Evolutionary conservation across 2,113 vertebrate species (phyloP), one percentile per base, ranked within the genome.

Genomic region (Lamprologus ornatipinnis): DNA sequence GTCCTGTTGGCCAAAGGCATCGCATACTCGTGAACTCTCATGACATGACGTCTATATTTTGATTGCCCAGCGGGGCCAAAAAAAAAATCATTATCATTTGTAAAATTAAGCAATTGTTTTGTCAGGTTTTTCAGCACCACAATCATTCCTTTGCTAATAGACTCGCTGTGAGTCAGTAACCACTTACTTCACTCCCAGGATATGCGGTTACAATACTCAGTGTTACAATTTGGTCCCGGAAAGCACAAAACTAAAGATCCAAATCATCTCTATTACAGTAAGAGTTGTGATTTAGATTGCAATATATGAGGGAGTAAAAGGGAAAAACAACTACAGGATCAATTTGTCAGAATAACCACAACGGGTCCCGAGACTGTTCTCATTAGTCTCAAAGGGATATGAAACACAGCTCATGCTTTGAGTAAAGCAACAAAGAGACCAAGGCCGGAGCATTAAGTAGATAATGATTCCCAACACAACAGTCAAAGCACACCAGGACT

Each of bases 101-200:
- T 97, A 96, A 97, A 96, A 95, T 97, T 96, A 97, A 97, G 95
- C 93, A 96, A 96, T 96, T 95, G 96, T 96, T 96, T 96, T 96
- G 97, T 96, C 96, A 96, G 95, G 85, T 94, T 96, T 96, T 95
- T 96, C 95, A 95, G 93, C 95, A 80, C 87, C 49, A 68, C 91
- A 95, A 96, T 96, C 92, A 95, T 93, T 96, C 90, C 95, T 95
- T 90, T 37, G 93, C 95, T 97, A 97, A 97, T 94, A 96, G 96
- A 96, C 94, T 89, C 8, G 85, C 86, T 79, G 33, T 68, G 92
- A 93, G 92, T 93, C 91, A 87, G 91, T 49, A 49, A 83, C 91
- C 87, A 58, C 89, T 94, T 89, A 93, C 93, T 92, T 94, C 91
- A 91, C 94, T 94, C 93, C 89, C 86, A 92, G 92, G 89, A 93